Evolutionary conservation across 1,140 invertebrate genomes (phyloP).

Genomic region (Leptinotarsa texana): DNA sequence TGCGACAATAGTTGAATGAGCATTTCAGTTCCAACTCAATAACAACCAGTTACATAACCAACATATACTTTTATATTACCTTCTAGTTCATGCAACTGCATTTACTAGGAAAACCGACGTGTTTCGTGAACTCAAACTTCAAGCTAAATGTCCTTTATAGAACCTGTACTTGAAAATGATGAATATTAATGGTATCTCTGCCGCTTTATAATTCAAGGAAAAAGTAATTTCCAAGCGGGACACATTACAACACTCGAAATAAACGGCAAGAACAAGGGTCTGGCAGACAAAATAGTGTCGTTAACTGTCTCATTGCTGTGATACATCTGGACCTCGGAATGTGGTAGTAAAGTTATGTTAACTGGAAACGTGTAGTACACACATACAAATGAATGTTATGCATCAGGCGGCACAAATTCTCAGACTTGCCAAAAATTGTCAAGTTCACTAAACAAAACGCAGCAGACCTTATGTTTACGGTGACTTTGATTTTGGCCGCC

Average conservation of each 20-base stretch:
- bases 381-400: conserved; percentile 24
- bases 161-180: neutral
- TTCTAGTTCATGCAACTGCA: no score
- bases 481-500: no score
- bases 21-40: no score
- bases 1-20: no score
- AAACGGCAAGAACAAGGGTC: conserved; percentile 11
- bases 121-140: neutral
- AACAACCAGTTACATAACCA: no score
- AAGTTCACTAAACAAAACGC: neutral
- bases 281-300: conserved; percentile 28
- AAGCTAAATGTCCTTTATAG: neutral
- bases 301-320: conserved; percentile 25
- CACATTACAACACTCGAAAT: neutral
- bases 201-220: conserved; percentile 7
- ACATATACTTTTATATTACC: no score
- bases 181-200: neutral
- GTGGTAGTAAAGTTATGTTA: conserved; percentile 23
- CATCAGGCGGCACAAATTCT: conserved; percentile 24
- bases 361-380: conserved; percentile 22
- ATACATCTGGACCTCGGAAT: conserved; percentile 33
- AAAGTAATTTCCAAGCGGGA: conserved; percentile 14
- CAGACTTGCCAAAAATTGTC: conserved; percentile 31
- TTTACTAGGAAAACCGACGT: no score
- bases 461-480: no score